Base-by-base conservation (phyloP, 2,888 invertebrate genomes). In the Dynastes grantii region DNA sequence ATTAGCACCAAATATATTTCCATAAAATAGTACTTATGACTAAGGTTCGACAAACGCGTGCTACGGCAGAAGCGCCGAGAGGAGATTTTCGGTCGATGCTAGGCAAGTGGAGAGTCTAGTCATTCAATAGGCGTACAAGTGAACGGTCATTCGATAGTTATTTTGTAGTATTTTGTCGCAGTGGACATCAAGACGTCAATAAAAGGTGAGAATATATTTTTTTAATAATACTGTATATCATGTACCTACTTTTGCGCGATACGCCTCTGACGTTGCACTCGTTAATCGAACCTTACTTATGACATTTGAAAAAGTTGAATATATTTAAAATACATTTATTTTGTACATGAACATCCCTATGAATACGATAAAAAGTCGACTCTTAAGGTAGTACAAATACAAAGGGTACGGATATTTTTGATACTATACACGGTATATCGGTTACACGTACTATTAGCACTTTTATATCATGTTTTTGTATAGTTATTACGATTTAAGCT, bases 271-370 rank as follows among this genome's bases (percentile, higher is more conserved):
- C 22, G 22, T 22, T 22, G 22, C 22, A 22, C 22, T 22, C 22
- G 22, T 22, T 22, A 22, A 22, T 22, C 22, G 22, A 22, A 22
- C 22, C 22, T 22, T 22, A 22, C 22, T 13, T 61, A 75, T 75
- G n/a, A 58, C 55, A 51, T 11, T 45, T 75, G 45, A 45, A 61
- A 73, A 75, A 45, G 61, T 45, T 75, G 22, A 71, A 71, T 71
- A 55, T 55, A 71, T 61, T 58, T 49, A 27, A 49, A 53, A 53
- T 16, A 53, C 53, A 53, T 49, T 68, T 68, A 68, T 68, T 61
- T 61, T 61, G 73, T 61, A 61, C 61, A 75, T 45, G 13, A 61
- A 61, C 40, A 45, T 11, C 61, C 9, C 4, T 49, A 49, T 68
- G 40, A 55, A 37, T 55, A 71, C 53, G 32, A 71, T 16, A 55